These are phyloP conservation scores for Drosophila barbarae DNA, from an alignment of 2,888 invertebrate species.

Conservation along the genomic window DNA sequence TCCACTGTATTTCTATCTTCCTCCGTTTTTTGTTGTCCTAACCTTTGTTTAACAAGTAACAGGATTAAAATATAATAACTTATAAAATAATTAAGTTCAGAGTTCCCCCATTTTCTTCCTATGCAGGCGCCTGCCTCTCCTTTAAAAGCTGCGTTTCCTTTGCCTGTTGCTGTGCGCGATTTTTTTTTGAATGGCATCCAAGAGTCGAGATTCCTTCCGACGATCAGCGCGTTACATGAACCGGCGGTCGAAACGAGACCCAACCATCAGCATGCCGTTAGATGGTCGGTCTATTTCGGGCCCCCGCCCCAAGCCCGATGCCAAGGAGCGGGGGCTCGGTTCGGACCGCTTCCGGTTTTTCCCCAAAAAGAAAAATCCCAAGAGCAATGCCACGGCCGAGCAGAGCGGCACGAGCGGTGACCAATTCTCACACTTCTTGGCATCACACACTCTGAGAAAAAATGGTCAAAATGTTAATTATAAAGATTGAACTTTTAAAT, in stretches of 20 bases:
- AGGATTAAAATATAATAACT: neutral
- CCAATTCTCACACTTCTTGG: constrained; percentile 11
- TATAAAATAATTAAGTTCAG: neutral
- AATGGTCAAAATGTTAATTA: neutral
- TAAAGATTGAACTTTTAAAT: neutral
- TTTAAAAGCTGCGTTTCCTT: constrained; percentile 14
- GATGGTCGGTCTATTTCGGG: constrained; percentile 63
- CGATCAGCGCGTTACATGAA: constrained; percentile 35
- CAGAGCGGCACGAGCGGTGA: constrained; percentile 28
- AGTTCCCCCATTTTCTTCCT: neutral
- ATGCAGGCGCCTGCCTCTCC: neutral
- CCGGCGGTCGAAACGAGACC: constrained; percentile 26
- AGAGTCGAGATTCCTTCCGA: constrained; percentile 23
- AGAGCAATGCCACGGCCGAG: constrained; percentile 17
- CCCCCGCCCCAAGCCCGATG: constrained; percentile 1
- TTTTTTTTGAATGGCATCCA: constrained; percentile 55
- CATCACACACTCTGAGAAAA: constrained; percentile 8
- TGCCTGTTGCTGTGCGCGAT: constrained; percentile 17
- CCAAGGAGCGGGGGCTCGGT: constrained; percentile 27
- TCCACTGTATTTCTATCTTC: neutral
- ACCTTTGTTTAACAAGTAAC: neutral
- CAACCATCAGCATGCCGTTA: constrained; percentile 55
- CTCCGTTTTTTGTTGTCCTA: neutral
- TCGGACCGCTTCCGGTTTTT: constrained; percentile 61
- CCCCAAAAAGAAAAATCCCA: constrained; percentile 30